Evolutionary conservation across 2,888 invertebrate genomes (phyloP).

Genomic region (Bembecia ichneumoniformis): DNA sequence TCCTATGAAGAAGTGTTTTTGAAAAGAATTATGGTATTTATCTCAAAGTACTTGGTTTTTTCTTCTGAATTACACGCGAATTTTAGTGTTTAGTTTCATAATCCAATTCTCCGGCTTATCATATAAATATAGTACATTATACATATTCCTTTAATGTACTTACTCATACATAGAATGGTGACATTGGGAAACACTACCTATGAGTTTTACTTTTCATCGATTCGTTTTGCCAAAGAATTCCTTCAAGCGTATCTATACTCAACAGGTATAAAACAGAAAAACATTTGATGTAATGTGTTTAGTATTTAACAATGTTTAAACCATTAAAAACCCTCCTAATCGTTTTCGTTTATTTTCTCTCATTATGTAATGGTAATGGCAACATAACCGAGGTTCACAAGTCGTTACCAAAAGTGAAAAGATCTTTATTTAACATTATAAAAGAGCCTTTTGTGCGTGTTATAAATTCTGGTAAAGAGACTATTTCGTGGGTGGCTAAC

Average conservation of each 20-base stretch:
- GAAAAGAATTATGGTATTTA: too few species aligned
- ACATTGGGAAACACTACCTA: not conserved
- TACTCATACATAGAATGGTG: too few species aligned
- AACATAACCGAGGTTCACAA: not conserved
- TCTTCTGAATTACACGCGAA: too few species aligned
- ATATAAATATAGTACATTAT: too few species aligned
- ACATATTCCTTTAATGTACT: too few species aligned
- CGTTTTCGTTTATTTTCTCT: not conserved
- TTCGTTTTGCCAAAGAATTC: not conserved
- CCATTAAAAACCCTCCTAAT: not conserved
- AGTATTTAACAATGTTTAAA: not conserved
- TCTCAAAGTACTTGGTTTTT: too few species aligned
- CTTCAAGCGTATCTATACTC: not conserved
- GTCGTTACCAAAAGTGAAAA: not conserved
- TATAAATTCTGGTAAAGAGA: not conserved
- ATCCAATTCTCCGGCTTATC: too few species aligned
- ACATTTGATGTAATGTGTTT: not conserved
- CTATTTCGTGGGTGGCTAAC: constrained; percentile 1
- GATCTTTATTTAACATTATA: not conserved
- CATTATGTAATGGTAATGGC: not conserved
- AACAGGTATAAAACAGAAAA: not conserved
- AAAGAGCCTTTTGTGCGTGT: not conserved
- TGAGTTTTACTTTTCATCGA: not conserved
- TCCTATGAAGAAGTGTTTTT: too few species aligned
- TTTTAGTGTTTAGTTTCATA: too few species aligned